phyloP scores from a whole-genome alignment of 2,888 invertebrate genomes.

The Stenodera caucasica region DNA sequence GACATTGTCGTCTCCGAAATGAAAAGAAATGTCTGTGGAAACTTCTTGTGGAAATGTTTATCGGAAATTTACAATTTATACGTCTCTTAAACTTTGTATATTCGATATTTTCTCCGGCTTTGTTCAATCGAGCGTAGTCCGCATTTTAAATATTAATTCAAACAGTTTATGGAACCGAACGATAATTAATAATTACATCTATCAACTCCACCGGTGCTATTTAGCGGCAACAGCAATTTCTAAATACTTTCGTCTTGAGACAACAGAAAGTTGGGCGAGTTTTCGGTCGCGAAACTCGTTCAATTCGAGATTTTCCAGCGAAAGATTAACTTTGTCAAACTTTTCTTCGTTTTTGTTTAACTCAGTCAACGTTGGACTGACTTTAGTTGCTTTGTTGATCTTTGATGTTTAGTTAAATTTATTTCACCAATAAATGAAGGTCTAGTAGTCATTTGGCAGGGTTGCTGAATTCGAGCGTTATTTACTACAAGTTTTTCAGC shows the following conservation, averaged over 20 bases:
- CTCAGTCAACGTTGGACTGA: neutral
- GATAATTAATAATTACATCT: too few species aligned
- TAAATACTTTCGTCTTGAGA: too few species aligned
- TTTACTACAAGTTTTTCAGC: neutral
- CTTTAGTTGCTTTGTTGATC: neutral
- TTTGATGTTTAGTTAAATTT: neutral
- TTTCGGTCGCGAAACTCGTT: neutral
- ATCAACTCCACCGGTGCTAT: too few species aligned
- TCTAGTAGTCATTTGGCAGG: too few species aligned
- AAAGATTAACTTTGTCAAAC: neutral
- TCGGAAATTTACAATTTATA: neutral
- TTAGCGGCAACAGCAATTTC: too few species aligned
- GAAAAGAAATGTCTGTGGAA: neutral
- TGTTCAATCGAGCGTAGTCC: too few species aligned
- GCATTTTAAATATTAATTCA: too few species aligned
- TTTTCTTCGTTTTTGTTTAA: neutral
- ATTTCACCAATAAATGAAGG: neutral
- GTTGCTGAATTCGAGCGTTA: too few species aligned
- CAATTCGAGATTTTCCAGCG: neutral
- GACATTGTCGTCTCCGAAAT: neutral
- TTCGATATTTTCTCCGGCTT: too few species aligned
- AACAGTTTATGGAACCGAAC: too few species aligned
- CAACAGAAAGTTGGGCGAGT: too few species aligned
- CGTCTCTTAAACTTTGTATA: neutral
- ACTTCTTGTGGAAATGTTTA: neutral